Base-by-base conservation (phyloP, 1,140 invertebrate species). In the Alviniconcha marisindica region DNA sequence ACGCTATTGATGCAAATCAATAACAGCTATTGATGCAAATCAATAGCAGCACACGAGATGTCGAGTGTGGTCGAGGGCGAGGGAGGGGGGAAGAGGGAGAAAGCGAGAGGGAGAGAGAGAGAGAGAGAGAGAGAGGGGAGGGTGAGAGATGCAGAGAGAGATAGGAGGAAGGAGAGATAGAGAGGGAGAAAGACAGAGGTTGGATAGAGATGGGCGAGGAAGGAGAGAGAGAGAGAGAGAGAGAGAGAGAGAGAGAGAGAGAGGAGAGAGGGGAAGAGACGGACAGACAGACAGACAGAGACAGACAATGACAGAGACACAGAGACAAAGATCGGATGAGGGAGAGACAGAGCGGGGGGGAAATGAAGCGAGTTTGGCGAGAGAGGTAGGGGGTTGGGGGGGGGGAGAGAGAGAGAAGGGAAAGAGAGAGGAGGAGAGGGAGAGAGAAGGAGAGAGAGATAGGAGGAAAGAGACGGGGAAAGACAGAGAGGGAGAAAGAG, bases 201-300 rank as follows among this genome's bases (percentile, higher is more conserved):
- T n/a, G n/a, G n/a, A n/a, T n/a, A n/a, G n/a, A n/a, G n/a, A n/a
- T n/a, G n/a, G n/a, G n/a, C n/a, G n/a, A n/a, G n/a, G n/a, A n/a
- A n/a, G n/a, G n/a, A n/a, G 2, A 3, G 10, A 15, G 21, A 36
- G 3, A 28, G 33, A 51, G 33, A 69, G 66, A 28, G 66, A 69
- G 10, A 69, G 33, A 36, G 66, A 69, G n/a, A 44, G 15, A 76
- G n/a, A 44, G 40, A 76, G 73, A 48, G 38, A 76, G 44, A 28
- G 44, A 40, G 44, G 31, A 18, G 31, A 36, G 24, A 36, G 24
- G 33, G 31, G 31, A 44, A 44, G 31, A 28, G 40, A n/a, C n/a
- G 73, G 40, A 38, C 7, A n/a, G n/a, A n/a, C n/a, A n/a, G 38
- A n/a, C 31, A 76, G 18, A 60, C 21, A 4, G 56, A 60, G 56